Evolutionary conservation across 2,797 vertebrate genomes (phyloP), one percentile per base, ranked within the genome.

Genomic region (Sebastiscus albofasciatus): DNA sequence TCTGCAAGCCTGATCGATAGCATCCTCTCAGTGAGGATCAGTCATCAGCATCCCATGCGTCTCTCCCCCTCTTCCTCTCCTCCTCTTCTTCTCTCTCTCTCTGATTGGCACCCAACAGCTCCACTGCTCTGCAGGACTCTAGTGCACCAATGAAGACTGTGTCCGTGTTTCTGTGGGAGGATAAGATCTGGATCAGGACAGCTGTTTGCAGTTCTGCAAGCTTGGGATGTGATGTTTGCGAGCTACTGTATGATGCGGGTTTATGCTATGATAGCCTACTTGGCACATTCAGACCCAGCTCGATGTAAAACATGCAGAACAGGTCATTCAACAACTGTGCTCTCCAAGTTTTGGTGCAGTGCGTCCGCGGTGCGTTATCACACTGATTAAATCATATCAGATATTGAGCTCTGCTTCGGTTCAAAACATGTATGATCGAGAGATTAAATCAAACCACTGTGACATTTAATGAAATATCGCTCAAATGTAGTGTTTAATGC

Each of bases 21-120:
- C 94, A 94, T 95, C 95, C 93, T 94, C 91, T 90, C 83, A 88
- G 71, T 77, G 79, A 80, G 81, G 67, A 87, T 93, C 90, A 89
- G 84, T 86, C 87, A 88, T 87, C 92, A 95, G 93, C 94, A 95
- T 94, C 92, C 91, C 79, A 13, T 14, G 65, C 36, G 3, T 27
- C 46, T 72, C 72, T 16, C 75, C 46, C 71, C 26, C 61, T 34
- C 67, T 18, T 60, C 56, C 77, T 26, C 67, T 26, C 65, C 8
- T 36, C 16, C 61, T 34, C 68, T 39, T 71, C 52, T 65, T 46
- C 79, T 24, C 58, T 34, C 67, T 42, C 72, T 49, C 75, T 71
- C 73, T 67, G 93, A 94, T 85, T 90, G 95, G 94, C 93, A 90
- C 86, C 75, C 72, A 73, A 71, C 75, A 54, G 78, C 72, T 80